Evolutionary conservation across 2,888 invertebrate species (phyloP).

Genomic region (Anaspis maculata): DNA sequence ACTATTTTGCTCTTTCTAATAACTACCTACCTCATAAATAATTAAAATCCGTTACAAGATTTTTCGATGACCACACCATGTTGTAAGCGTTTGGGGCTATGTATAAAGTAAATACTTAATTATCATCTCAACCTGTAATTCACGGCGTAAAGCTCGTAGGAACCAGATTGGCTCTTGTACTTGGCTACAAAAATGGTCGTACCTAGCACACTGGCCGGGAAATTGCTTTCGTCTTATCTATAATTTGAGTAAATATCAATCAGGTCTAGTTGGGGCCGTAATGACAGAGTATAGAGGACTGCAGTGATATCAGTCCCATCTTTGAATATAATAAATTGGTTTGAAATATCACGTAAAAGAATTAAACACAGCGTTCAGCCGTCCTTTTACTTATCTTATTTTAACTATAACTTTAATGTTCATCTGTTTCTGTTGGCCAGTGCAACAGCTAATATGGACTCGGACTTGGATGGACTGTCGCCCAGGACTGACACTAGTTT

Average conservation of each 20-base stretch:
- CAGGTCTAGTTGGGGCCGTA: conserved; percentile 24
- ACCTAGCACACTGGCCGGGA: too few relatives aligned
- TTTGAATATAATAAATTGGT: conserved; percentile 40
- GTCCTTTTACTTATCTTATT: conserved; percentile 45
- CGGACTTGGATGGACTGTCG: conserved; percentile 1
- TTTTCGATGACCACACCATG: too few relatives aligned
- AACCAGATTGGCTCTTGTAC: too few relatives aligned
- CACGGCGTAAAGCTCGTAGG: too few relatives aligned
- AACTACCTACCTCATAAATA: too few relatives aligned
- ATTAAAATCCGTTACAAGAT: too few relatives aligned
- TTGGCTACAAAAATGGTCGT: too few relatives aligned
- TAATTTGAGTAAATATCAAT: conserved; percentile 36
- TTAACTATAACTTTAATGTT: conserved; percentile 42
- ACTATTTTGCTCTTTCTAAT: too few relatives aligned
- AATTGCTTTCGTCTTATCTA: conserved; percentile 25
- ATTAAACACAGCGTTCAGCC: conserved; percentile 42
- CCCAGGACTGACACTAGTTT: conserved; percentile 5
- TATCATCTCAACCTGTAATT: too few relatives aligned
- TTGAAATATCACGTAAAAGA: conserved; percentile 44
- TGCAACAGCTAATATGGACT: too few relatives aligned
- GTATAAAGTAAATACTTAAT: too few relatives aligned
- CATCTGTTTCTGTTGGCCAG: conserved; percentile 32
- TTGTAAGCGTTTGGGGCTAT: too few relatives aligned
- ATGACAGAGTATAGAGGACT: conserved; percentile 28
- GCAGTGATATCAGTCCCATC: conserved; percentile 30